Evolutionary conservation across 2,797 vertebrate genomes (phyloP).

Genomic region (Tinamus major): DNA sequence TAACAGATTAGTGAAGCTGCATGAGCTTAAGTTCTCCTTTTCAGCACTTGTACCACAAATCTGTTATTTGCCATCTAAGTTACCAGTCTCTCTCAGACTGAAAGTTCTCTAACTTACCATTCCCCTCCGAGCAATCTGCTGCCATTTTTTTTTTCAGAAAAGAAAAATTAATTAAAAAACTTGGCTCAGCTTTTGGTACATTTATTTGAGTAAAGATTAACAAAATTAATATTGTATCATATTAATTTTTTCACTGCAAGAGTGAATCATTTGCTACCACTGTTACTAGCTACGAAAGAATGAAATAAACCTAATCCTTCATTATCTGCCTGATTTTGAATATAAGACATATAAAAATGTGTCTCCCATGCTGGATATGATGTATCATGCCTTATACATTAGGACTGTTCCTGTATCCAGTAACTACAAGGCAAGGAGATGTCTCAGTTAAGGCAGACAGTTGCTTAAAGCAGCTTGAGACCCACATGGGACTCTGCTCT

Average conservation of each 20-base stretch:
- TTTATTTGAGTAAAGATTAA: conserved; percentile 62
- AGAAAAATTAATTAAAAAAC: conserved; percentile 77
- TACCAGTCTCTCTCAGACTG: conserved; percentile 59
- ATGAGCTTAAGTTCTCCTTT: neutral
- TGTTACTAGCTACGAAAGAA: neutral
- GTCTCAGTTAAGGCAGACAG: neutral
- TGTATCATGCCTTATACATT: neutral
- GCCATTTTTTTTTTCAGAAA: conserved; percentile 76
- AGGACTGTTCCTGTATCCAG: neutral
- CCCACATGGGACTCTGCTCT: neutral
- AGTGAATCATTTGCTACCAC: neutral
- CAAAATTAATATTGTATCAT: conserved; percentile 28
- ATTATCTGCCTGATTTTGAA: neutral
- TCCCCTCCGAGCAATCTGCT: conserved; percentile 78
- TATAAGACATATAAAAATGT: neutral
- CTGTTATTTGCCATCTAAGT: conserved; percentile 45
- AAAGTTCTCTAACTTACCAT: conserved; percentile 79
- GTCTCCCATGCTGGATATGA: neutral
- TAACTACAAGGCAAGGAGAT: neutral
- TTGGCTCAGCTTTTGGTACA: conserved; percentile 74
- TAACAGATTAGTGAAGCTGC: conserved; percentile 16
- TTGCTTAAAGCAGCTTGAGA: neutral
- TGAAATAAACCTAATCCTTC: neutral
- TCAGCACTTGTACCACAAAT: neutral
- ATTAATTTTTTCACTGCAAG: neutral